phyloP scores from a whole-genome alignment of 1,140 invertebrate species.

The Cydia splendana region DNA sequence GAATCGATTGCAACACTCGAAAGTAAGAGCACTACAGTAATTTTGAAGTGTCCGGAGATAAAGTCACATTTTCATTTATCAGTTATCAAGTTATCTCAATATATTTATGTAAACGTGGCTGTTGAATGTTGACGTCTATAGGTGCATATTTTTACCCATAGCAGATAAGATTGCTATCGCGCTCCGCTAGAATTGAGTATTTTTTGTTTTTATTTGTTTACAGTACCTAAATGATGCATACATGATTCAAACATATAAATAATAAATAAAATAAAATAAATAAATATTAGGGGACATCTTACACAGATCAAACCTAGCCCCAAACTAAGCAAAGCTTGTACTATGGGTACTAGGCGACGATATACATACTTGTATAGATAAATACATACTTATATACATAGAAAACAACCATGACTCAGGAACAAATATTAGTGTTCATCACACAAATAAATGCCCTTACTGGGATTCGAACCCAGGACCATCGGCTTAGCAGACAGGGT shows the following conservation, averaged over 20 bases:
- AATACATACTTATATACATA: too few species aligned
- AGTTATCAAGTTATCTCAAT: background rate
- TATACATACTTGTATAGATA: too few species aligned
- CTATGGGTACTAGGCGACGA: too few species aligned
- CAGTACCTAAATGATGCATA: background rate
- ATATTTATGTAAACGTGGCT: background rate
- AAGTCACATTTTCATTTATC: background rate
- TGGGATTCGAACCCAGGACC: too few species aligned
- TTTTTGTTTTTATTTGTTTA: background rate
- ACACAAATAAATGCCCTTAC: too few species aligned
- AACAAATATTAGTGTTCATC: too few species aligned
- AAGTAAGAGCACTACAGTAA: background rate
- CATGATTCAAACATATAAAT: background rate
- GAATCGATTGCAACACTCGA: background rate
- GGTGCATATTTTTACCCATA: background rate
- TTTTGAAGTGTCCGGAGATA: conserved; percentile 7
- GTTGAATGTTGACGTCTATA: background rate
- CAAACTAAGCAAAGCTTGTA: too few species aligned
- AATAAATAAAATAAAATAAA: too few species aligned
- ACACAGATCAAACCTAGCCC: too few species aligned
- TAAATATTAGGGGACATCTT: too few species aligned
- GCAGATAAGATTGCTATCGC: background rate
- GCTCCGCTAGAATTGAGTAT: background rate
- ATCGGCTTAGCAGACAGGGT: too few species aligned
- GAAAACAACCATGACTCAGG: too few species aligned